phyloP scores from a whole-genome alignment of 2,888 invertebrate species.

The Stenchaetothrips biformis region DNA sequence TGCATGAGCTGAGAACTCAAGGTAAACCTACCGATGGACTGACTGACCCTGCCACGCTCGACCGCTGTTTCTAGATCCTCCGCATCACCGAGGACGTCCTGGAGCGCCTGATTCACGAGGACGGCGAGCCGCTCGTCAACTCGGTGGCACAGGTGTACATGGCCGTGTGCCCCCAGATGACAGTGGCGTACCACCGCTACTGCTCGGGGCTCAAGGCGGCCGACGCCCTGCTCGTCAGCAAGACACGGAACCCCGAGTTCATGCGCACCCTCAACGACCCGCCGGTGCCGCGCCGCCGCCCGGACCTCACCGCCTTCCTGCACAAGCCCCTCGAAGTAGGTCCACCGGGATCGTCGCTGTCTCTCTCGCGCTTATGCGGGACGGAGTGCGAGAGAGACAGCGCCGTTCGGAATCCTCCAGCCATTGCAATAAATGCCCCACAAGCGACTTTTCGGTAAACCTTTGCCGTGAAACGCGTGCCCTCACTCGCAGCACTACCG shows the following conservation, averaged over 20 bases:
- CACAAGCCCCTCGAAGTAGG: conserved; percentile 70
- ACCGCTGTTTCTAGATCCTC: conserved; percentile 52
- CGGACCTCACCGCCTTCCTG: conserved; percentile 77
- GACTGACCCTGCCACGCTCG: not conserved
- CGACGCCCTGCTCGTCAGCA: conserved; percentile 70
- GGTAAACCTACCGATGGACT: too few species aligned
- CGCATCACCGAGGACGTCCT: conserved; percentile 76
- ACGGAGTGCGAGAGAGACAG: too few species aligned
- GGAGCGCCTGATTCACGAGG: conserved; percentile 67
- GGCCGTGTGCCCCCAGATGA: conserved; percentile 47
- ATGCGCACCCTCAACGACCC: conserved; percentile 75
- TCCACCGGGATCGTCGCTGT: not conserved
- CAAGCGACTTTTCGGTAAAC: not conserved
- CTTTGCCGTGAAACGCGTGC: not conserved
- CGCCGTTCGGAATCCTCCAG: too few species aligned
- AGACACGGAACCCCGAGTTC: conserved; percentile 64
- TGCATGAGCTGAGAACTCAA: too few species aligned
- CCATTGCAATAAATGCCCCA: too few species aligned
- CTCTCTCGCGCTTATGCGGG: too few species aligned
- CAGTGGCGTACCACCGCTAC: conserved; percentile 74
- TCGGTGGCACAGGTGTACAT: conserved; percentile 63
- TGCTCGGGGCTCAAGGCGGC: conserved; percentile 79
- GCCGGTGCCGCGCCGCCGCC: conserved; percentile 71
- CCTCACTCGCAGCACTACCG: conserved; percentile 56
- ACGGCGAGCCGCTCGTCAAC: conserved; percentile 65